Evolutionary conservation across 2,113 vertebrate genomes (phyloP).

Genomic region (Caranx ignobilis): DNA sequence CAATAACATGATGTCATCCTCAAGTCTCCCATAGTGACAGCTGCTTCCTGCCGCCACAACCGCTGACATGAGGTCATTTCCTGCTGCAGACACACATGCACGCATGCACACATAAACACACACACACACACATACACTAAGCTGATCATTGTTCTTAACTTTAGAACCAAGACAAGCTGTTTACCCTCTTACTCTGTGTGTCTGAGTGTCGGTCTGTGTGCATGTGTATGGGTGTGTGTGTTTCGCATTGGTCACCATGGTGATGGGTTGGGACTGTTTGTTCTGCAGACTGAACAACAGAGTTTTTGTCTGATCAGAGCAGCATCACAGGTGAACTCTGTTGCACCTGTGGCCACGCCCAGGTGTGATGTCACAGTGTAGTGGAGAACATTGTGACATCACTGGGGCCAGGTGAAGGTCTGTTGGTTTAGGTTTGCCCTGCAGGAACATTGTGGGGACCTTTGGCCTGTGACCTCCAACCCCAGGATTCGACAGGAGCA

Average conservation of each 20-base stretch:
- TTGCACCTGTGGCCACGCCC: too few relatives aligned
- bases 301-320: too few relatives aligned
- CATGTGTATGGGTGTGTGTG: too few relatives aligned
- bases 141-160: neutral
- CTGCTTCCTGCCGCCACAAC: constrained; percentile 53
- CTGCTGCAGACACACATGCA: constrained; percentile 14
- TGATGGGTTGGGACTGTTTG: too few relatives aligned
- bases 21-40: constrained; percentile 32
- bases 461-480: constrained; percentile 32
- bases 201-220: neutral
- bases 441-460: neutral
- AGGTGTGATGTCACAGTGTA: too few relatives aligned
- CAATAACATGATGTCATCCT: constrained; percentile 36
- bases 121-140: neutral
- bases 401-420: too few relatives aligned
- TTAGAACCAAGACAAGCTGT: neutral
- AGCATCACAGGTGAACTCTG: neutral
- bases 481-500: neutral
- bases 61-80: constrained; percentile 48
- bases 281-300: too few relatives aligned
- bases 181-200: too few relatives aligned
- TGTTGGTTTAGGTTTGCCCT: too few relatives aligned
- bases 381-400: too few relatives aligned
- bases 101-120: neutral
- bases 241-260: neutral